Base-by-base conservation (phyloP, 2,797 vertebrate genomes). In the Tadarida brasiliensis region DNA sequence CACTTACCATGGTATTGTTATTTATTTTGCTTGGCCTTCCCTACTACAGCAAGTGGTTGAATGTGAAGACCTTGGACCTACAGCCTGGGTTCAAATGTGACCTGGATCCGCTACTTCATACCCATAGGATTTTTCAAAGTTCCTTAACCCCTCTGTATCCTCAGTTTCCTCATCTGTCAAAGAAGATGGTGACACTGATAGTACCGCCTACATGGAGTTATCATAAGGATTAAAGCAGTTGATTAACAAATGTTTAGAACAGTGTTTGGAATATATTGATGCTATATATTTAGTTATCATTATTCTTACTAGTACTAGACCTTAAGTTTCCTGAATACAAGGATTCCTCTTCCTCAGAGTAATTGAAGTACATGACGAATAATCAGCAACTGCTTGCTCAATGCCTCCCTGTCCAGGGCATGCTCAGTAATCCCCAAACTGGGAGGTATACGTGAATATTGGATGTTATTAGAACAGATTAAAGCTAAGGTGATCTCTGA, bases 401-500 rank as follows among this genome's bases (percentile, higher is more conserved):
- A 77, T 86, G 39, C 26, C 56, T 88, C 9, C 49, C 7, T 83
- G 8, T 83, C 26, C 8, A 83, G 33, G 63, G 24, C 19, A 49
- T 9, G 24, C 16, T 70, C 39, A 90, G 61, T 74, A 83, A 83
- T 73, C 16, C 35, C 61, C 10, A 90, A 19, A 65, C 16, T 65
- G 1, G 65, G 30, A 87, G 24, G 63, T 57, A n/a, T 74, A 33
- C 51, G 49, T 88, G 22, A 88, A 70, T 76, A 73, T 4, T 73
- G 35, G 24, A 76, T 68, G 30, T 61, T 91, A 89, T 89, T 19
- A 93, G 44, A 92, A 35, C 8, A 85, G 28, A 93, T 85, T 73
- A 92, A 83, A 89, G 49, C 33, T 86, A 95, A 90, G 63, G 51
- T 67, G 24, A 8, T 86, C 39, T 94, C 14, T 94, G 63, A 93